Base-by-base conservation (phyloP, 1,140 invertebrate genomes). In the Euura lappo region DNA sequence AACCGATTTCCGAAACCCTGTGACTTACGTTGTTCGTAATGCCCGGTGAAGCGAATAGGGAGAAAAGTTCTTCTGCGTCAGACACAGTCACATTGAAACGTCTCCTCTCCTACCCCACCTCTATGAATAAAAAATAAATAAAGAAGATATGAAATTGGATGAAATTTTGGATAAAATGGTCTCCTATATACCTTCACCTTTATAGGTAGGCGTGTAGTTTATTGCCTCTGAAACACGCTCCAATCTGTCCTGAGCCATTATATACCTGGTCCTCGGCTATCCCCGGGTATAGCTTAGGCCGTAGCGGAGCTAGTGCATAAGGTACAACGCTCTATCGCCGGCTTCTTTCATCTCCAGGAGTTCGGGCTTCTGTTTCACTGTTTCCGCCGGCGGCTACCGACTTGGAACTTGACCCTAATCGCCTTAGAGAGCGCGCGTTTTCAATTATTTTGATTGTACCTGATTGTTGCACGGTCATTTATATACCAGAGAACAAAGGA, bases 301-400 rank as follows among this genome's bases (percentile, higher is more conserved):
- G 3, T 44, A 47, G 13, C 13, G 69, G 78, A 73, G 75, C 80
- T 74, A 74, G 28, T 28, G 28, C 28, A 28, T 28, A 28, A 28
- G 28, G 28, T 28, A 28, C 28, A 28, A 28, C 28, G 28, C 28
- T 60, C 51, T 2, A 60, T 75, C 77, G 79, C 79, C 83, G 83
- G 83, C 80, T 72, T 75, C 83, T 85, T 85, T 85, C 81, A 84
- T 85, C 81, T 84, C 69, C 45, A 45, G 45, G 77, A 81, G 82
- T 81, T 75, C 79, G 80, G 83, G 84, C 84, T 84, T 85, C 84
- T 84, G 84, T 84, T 85, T 85, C 81, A 79, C 81, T 84, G 82
- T 85, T 85, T 84, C 83, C 83, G 83, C 80, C 80, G 79, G 76
- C 80, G 80, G 81, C 81, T 85, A 85, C 83, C 80, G 82, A 84